Evolutionary conservation across 2,888 invertebrate species (phyloP).

Genomic region (Melikaiella ostensackeni): DNA sequence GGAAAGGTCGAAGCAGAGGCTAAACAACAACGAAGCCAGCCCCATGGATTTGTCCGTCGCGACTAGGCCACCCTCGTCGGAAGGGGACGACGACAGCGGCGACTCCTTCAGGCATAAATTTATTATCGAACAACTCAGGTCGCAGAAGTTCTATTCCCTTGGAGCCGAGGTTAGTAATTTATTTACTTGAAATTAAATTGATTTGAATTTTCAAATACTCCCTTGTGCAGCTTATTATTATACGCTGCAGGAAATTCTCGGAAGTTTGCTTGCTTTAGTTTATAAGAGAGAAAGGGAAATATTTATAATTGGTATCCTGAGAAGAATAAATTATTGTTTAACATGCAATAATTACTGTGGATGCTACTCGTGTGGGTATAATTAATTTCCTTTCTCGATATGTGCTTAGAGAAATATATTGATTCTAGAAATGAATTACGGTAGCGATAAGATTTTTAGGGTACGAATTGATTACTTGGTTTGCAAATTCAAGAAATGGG

Average conservation of each 20-base stretch:
- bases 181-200: conserved; percentile 23
- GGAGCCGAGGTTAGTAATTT: conserved; percentile 68
- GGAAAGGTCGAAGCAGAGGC: conserved; percentile 63
- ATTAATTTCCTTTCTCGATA: background rate
- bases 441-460: background rate
- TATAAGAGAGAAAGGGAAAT: background rate
- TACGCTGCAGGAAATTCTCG: background rate
- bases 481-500: too few relatives aligned
- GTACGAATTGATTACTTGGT: background rate
- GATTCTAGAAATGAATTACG: background rate
- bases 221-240: conserved; percentile 28
- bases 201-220: conserved; percentile 30
- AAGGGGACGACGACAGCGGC: conserved; percentile 68
- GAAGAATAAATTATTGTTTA: background rate
- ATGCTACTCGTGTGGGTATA: background rate
- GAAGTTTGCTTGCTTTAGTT: conserved; percentile 8
- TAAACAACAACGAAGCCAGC: conserved; percentile 72
- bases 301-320: background rate
- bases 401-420: background rate
- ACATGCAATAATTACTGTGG: background rate
- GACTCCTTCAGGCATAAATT: conserved; percentile 75
- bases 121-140: conserved; percentile 72
- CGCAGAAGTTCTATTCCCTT: conserved; percentile 73
- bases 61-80: conserved; percentile 73
- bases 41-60: conserved; percentile 75